Base-by-base conservation (phyloP, 92 coral and sea anemone species). In the Pocillopora meandrina region DNA sequence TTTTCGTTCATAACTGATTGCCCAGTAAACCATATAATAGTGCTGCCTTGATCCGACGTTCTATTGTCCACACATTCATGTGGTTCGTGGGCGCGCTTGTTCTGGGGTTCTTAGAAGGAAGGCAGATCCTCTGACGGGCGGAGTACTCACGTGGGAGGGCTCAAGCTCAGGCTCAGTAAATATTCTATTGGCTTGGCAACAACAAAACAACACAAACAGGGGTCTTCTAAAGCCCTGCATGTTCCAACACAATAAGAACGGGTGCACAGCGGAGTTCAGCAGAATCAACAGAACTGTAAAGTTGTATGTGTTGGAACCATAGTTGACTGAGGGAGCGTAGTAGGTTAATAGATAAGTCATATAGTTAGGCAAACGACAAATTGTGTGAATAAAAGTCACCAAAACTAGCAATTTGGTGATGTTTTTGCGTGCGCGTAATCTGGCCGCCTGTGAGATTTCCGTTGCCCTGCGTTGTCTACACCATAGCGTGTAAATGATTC, bases 301-400 rank as follows among this genome's bases (percentile, higher is more conserved):
- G 64, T 93, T 89, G 86, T 93, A 93, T 23, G 87, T 85, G 49
- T 88, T 72, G 12, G 97, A 93, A 23, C 97, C 97, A 49, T 93
- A 93, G 2, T 62, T 87, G 16, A 87, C 85, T 1, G 84, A 84
- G 15, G 94, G 92, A 5, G 91, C 83, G 18, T 72, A 84, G 60
- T 91, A 87, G 0, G 89, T 87, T 23, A 93, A 65, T 3, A 93
- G 82, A 74, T 93, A 93, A 23, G 89, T 88, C 66, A 85, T 84
- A 80, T 93, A 93, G 87, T 93, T 93, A 3, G 96, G 96, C n/a
- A 87, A 18, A 17, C 96, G 85, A 18, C 96, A 93, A 15, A 88
- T 17, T 2, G 87, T 83, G 88, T 93, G 96, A 47, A 90, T 62
- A 42, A 89, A 65, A 1, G 96, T 93, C 60, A 93, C 75, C 21